phyloP scores from a whole-genome alignment of 2,888 invertebrate genomes.

The Imbricaverruca yamaguchii region DNA sequence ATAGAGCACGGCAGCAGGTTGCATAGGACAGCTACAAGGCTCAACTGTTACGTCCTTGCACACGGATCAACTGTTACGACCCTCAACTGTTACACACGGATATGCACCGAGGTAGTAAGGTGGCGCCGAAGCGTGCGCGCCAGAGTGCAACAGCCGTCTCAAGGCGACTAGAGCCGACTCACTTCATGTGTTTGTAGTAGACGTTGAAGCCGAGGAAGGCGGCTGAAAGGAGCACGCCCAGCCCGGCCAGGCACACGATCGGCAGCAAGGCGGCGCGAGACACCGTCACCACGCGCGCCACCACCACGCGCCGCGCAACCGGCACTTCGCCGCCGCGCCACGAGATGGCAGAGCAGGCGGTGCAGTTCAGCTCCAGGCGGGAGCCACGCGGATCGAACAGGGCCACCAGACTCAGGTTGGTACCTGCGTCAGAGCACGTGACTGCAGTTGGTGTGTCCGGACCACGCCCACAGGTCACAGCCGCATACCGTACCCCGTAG shows the following conservation, averaged over 20 bases:
- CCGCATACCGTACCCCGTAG: too few relatives aligned
- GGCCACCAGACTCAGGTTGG: conserved; percentile 62
- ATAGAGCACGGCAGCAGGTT: too few relatives aligned
- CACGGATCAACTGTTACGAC: too few relatives aligned
- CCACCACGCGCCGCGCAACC: conserved; percentile 66
- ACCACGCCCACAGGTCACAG: too few relatives aligned
- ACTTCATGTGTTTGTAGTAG: conserved; percentile 74
- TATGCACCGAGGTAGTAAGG: too few relatives aligned
- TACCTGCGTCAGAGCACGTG: conserved; percentile 46
- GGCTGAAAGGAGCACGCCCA: conserved; percentile 65
- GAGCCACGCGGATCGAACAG: conserved; percentile 54
- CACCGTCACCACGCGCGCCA: conserved; percentile 65
- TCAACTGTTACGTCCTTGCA: too few relatives aligned
- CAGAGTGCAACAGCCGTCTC: too few relatives aligned
- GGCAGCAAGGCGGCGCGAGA: conserved; percentile 66
- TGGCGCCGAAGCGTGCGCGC: too few relatives aligned
- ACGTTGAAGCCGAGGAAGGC: conserved; percentile 73
- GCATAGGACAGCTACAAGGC: too few relatives aligned
- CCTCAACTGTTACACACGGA: too few relatives aligned
- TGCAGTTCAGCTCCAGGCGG: conserved; percentile 59
- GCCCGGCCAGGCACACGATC: conserved; percentile 60
- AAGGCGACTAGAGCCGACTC: conserved; percentile 37
- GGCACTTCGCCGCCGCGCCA: conserved; percentile 75
- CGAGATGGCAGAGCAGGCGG: conserved; percentile 55
- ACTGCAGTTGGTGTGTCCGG: too few relatives aligned